Conservation (phyloP, 2,888 invertebrate species). For the Platycheirus rosarum region DNA sequence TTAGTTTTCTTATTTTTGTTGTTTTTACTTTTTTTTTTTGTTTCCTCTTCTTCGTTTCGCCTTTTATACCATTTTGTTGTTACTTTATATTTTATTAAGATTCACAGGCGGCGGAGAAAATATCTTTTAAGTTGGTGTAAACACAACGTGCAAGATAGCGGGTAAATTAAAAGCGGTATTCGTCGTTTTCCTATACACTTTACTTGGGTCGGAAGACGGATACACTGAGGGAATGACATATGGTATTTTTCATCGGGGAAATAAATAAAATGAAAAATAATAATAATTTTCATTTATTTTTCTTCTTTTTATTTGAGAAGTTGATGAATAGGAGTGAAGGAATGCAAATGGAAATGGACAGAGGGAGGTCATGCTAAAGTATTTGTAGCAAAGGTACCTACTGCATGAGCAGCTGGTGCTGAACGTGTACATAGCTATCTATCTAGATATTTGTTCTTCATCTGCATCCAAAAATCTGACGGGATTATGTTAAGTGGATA, state of each 20-base stretch:
- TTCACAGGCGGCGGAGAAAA: conserved; percentile 66
- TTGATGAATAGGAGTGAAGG: conserved; percentile 70
- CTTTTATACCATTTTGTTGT: conserved; percentile 50
- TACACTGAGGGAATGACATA: conserved; percentile 45
- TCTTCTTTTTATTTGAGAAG: conserved; percentile 50
- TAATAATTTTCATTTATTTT: conserved; percentile 58
- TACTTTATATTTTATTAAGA: conserved; percentile 71
- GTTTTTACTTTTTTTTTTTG: conserved; percentile 28
- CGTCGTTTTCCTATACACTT: conserved; percentile 55
- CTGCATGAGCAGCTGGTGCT: conserved; percentile 47
- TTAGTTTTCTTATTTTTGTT: conserved; percentile 47
- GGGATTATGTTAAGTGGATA: conserved; percentile 69
- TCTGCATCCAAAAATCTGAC: conserved; percentile 60
- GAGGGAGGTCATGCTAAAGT: conserved; percentile 72
- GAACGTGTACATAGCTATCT: conserved; percentile 20
- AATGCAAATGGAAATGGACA: conserved; percentile 67
- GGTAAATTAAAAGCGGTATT: conserved; percentile 71
- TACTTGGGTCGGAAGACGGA: conserved; percentile 5
- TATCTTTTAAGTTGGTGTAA: conserved; percentile 74
- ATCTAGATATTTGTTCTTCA: conserved; percentile 54
- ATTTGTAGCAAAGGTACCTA: conserved; percentile 56
- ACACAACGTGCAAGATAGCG: conserved; percentile 69
- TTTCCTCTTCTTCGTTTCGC: conserved; percentile 33
- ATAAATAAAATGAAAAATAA: conserved; percentile 73
- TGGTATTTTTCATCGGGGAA: conserved; percentile 69